Evolutionary conservation across 2,888 invertebrate genomes (phyloP).

Genomic region (Folsomia candida): DNA sequence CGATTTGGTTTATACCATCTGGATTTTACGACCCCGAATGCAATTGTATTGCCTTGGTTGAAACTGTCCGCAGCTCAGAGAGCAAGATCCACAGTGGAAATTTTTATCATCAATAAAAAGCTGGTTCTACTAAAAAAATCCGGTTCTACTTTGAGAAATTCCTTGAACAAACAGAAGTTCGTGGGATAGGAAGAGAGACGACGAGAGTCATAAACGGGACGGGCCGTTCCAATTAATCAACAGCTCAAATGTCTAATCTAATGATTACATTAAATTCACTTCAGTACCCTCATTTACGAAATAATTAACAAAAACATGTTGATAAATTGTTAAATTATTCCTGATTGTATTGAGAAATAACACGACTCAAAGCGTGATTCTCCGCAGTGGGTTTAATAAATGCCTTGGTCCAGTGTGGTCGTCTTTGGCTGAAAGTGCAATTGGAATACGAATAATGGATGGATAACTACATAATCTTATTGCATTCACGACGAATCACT

Average conservation of each 20-base stretch:
- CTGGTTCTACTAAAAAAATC: not conserved
- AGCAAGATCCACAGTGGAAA: not conserved
- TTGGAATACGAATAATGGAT: not conserved
- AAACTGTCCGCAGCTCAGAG: not conserved
- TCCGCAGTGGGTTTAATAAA: not conserved
- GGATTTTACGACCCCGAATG: not conserved
- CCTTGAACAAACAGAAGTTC: not conserved
- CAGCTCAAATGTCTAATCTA: conserved; percentile 8
- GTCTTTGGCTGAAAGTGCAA: not conserved
- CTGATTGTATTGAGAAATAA: not conserved
- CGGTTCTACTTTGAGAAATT: not conserved
- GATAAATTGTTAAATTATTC: not conserved
- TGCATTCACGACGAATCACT: not conserved
- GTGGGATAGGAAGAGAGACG: not conserved
- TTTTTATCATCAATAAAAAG: not conserved
- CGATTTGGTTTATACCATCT: not conserved
- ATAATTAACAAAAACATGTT: not conserved
- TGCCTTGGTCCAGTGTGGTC: not conserved
- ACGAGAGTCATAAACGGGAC: no score
- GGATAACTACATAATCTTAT: no score
- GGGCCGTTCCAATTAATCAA: conserved; percentile 14
- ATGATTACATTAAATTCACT: not conserved
- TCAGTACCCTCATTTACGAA: not conserved
- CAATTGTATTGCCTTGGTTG: not conserved
- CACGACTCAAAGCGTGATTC: not conserved